Evolutionary conservation across 2,113 vertebrate species (phyloP).

Genomic region (human (Homo sapiens)): DNA sequence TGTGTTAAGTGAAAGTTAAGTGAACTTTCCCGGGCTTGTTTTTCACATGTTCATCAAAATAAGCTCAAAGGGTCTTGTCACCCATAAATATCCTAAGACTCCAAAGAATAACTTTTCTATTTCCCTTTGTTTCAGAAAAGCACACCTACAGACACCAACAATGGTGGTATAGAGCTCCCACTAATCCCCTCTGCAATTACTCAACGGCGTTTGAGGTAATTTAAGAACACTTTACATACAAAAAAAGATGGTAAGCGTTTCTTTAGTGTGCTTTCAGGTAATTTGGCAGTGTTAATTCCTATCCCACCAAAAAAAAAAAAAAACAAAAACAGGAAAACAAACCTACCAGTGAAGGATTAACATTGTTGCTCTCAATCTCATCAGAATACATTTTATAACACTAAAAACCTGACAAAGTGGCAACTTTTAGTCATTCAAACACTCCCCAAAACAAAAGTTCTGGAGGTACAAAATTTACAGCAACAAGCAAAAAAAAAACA

Average conservation of each 20-base stretch:
- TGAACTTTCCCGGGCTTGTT: constrained; percentile 36
- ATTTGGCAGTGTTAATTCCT: neutral
- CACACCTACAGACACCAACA: constrained; percentile 6
- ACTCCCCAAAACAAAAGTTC: constrained; percentile 19
- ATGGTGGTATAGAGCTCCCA: neutral
- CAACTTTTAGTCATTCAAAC: neutral
- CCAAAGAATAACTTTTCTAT: constrained; percentile 32
- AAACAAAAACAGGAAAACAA: neutral
- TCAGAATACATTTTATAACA: neutral
- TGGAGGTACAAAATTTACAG: neutral
- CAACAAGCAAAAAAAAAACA: constrained; percentile 31
- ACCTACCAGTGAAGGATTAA: neutral
- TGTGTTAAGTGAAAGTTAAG: neutral
- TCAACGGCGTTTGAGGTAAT: neutral
- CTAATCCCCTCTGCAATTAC: neutral
- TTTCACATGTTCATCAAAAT: constrained; percentile 38
- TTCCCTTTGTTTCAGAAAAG: constrained; percentile 45
- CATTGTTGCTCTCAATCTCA: neutral
- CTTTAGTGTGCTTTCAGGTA: neutral
- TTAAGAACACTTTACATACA: constrained; percentile 28
- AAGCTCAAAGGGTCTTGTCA: neutral
- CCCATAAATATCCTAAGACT: neutral
- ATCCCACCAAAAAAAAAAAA: neutral
- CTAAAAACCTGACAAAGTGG: neutral
- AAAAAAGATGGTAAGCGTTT: neutral